Percentiles rank a stretch among this genome's conserved stretches.
Evolutionary conservation across 1,140 invertebrate genomes (phyloP).

Genomic region (Anagrus nilaparvatae): DNA sequence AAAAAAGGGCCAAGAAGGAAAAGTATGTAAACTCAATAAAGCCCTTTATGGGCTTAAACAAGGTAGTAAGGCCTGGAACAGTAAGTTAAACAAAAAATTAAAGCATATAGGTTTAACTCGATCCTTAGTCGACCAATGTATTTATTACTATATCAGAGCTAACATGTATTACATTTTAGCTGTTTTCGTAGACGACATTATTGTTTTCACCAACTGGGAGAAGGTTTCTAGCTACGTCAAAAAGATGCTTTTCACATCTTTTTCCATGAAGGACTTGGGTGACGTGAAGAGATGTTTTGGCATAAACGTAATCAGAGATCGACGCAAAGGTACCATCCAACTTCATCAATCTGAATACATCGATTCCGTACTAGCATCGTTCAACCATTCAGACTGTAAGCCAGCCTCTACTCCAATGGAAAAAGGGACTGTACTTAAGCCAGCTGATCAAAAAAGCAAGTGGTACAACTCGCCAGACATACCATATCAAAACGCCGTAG

Average conservation of each 20-base stretch:
- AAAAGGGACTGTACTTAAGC: too few relatives aligned
- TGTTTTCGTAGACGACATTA: background rate
- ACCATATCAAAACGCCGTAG: slow-evolving; percentile 24
- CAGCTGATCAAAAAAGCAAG: too few relatives aligned
- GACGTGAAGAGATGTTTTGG: background rate
- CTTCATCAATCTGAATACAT: background rate
- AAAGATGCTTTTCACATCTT: background rate
- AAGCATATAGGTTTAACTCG: too few relatives aligned
- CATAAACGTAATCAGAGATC: background rate
- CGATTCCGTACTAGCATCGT: too few relatives aligned
- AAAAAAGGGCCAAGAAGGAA: too few relatives aligned
- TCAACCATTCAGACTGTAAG: too few relatives aligned
- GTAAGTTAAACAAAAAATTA: too few relatives aligned
- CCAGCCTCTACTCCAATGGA: too few relatives aligned
- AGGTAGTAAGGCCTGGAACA: too few relatives aligned
- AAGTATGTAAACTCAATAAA: too few relatives aligned
- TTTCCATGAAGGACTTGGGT: background rate
- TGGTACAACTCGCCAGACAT: background rate
- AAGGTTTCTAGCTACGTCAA: background rate
- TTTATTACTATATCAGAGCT: background rate
- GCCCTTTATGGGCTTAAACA: too few relatives aligned
- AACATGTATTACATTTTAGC: background rate
- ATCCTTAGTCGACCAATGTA: background rate
- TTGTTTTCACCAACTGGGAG: background rate
- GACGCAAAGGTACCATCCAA: background rate